A percentile compares a stretch with the other conserved stretches of the same genome.
Evolutionary conservation across 2,113 vertebrate genomes (phyloP).

Genomic region (Lagopus muta): DNA sequence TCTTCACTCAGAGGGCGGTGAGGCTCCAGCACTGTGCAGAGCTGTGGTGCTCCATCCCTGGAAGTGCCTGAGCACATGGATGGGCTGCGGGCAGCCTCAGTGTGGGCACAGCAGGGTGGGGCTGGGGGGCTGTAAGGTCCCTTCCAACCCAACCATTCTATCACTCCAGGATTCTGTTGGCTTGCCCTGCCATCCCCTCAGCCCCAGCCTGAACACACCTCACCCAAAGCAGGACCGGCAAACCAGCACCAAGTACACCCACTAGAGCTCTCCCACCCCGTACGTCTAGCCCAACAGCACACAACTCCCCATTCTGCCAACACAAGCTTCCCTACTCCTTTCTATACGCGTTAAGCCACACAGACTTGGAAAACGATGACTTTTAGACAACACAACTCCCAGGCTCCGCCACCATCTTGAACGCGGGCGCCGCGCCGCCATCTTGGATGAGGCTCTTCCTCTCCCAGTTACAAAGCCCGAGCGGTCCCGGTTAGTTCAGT

Average conservation of each 20-base stretch:
- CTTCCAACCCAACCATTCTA: too few relatives aligned
- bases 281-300: fast-evolving
- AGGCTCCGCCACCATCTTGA: fast-evolving
- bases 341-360: fast-evolving
- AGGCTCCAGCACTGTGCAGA: too few relatives aligned
- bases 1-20: too few relatives aligned
- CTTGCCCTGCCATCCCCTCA: too few relatives aligned
- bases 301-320: fast-evolving
- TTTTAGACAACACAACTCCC: fast-evolving
- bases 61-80: too few relatives aligned
- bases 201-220: neutral
- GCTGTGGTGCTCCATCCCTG: too few relatives aligned
- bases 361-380: fast-evolving
- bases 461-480: fast-evolving
- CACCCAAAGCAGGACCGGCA: fast-evolving
- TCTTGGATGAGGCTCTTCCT: neutral
- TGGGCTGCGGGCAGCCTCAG: too few relatives aligned
- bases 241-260: fast-evolving
- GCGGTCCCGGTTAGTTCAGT: fast-evolving
- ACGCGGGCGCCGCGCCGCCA: fast-evolving
- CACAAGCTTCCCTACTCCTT: fast-evolving
- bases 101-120: too few relatives aligned
- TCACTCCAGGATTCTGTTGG: too few relatives aligned
- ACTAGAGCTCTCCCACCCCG: fast-evolving
- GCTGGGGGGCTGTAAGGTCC: too few relatives aligned